Evolutionary conservation across 2,113 vertebrate genomes (phyloP).

Genomic region (Centrocercus urophasianus): DNA sequence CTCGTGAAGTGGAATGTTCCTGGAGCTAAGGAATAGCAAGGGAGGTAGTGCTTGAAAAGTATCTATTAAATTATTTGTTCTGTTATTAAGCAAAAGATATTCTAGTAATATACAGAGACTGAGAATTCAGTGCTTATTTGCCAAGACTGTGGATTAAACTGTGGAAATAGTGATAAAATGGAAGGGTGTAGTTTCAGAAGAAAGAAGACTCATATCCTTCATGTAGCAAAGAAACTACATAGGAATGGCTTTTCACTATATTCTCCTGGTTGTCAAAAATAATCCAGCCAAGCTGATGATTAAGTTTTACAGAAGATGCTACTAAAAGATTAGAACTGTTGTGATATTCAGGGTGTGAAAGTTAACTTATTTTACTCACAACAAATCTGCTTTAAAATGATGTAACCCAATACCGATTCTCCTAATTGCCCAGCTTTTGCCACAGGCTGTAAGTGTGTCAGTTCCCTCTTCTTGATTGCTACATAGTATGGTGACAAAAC

Average conservation of each 20-base stretch:
- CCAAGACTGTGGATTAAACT: not conserved
- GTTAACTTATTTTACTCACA: constrained; percentile 58
- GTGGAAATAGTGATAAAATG: not conserved
- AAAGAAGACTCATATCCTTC: not conserved
- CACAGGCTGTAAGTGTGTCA: constrained; percentile 60
- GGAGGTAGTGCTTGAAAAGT: not conserved
- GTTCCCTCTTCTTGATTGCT: constrained; percentile 29
- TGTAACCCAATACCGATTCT: constrained; percentile 56
- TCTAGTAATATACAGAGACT: not conserved
- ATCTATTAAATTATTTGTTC: not conserved
- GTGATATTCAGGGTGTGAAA: constrained; percentile 41
- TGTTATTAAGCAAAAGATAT: not conserved
- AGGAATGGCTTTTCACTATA: constrained; percentile 3
- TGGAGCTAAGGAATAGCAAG: not conserved
- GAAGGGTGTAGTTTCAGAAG: not conserved
- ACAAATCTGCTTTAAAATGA: constrained; percentile 64
- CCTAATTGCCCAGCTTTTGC: constrained; percentile 62
- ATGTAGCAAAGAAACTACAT: not conserved
- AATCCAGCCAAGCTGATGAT: constrained; percentile 38
- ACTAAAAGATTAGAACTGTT: constrained; percentile 56
- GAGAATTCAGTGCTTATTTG: not conserved
- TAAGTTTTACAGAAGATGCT: constrained; percentile 50
- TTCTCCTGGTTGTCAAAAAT: constrained; percentile 36
- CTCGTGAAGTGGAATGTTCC: not conserved
- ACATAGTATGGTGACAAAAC: constrained; percentile 28